These are phyloP conservation scores for Drosophila erecta DNA, from an alignment of 1,140 invertebrate species.

Conservation along the genomic window DNA sequence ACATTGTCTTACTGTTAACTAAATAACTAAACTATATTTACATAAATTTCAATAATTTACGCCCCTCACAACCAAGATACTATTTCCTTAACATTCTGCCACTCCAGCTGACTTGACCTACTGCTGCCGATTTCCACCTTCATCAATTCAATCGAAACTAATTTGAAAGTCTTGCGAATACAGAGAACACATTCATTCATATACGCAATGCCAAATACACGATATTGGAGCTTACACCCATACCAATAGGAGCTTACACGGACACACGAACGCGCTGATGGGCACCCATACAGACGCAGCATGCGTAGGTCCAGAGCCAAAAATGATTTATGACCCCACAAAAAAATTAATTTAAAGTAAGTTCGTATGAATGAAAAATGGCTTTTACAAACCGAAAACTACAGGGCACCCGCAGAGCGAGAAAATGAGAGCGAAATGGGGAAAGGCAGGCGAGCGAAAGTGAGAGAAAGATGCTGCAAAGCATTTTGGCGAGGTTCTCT, in stretches of 20 bases:
- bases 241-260: constrained; percentile 3
- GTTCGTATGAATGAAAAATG: constrained; percentile 84
- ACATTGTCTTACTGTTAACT: no score
- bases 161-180: constrained; percentile 39
- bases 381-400: constrained; percentile 80
- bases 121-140: constrained; percentile 20
- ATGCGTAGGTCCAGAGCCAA: constrained; percentile 71
- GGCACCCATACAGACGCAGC: constrained; percentile 29
- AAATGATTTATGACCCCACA: constrained; percentile 82
- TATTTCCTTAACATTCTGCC: neutral
- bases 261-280: constrained; percentile 5
- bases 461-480: constrained; percentile 31
- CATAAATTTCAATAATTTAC: neutral
- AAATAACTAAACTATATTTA: neutral
- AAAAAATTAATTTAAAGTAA: constrained; percentile 84
- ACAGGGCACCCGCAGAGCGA: constrained; percentile 55
- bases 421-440: constrained; percentile 4
- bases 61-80: neutral
- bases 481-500: constrained; percentile 20
- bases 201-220: constrained; percentile 31
- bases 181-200: constrained; percentile 64
- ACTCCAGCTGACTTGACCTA: constrained; percentile 37
- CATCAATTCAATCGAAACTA: constrained; percentile 40
- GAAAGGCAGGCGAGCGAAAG: neutral
- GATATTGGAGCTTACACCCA: constrained; percentile 31